phyloP scores from a whole-genome alignment of 2,888 invertebrate species.

The Hartigia nigra region DNA sequence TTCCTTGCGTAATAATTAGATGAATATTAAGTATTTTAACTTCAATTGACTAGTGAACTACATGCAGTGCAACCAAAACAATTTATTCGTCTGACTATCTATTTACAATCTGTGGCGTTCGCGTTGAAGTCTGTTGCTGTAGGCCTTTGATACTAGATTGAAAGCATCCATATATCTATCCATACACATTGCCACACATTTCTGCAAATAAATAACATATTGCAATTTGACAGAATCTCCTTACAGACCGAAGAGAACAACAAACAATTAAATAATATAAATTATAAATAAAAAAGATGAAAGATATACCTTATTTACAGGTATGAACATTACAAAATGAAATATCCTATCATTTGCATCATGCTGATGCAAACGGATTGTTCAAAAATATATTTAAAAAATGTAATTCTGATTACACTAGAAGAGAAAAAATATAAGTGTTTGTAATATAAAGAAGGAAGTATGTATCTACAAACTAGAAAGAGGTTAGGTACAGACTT shows the following conservation, averaged over 20 bases:
- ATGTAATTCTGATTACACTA: not conserved
- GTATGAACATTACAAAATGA: not conserved
- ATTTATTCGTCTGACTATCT: conserved; percentile 42
- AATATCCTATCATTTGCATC: not conserved
- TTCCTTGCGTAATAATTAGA: not conserved
- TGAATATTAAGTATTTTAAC: conserved; percentile 4
- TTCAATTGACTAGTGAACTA: conserved; percentile 31
- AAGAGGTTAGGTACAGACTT: not conserved
- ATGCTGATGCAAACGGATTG: not conserved
- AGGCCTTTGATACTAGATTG: conserved; percentile 91
- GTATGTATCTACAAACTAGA: not conserved
- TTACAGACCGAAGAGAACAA: not conserved
- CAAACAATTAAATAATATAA: not conserved
- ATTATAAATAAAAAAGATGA: not conserved
- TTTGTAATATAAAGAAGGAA: not conserved
- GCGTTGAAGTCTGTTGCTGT: conserved; percentile 84
- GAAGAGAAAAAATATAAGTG: not conserved
- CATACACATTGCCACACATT: conserved; percentile 98
- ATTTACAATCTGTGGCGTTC: conserved; percentile 77
- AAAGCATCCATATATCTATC: conserved; percentile 97
- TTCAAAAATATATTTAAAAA: not conserved
- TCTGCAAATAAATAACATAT: conserved; percentile 71
- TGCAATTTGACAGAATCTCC: conserved; percentile 14
- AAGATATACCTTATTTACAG: not conserved
- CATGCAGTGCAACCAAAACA: conserved; percentile 38